These are phyloP conservation scores for Hystrix brachyura DNA, from an alignment of 2,113 vertebrate species.

Conservation along the genomic window DNA sequence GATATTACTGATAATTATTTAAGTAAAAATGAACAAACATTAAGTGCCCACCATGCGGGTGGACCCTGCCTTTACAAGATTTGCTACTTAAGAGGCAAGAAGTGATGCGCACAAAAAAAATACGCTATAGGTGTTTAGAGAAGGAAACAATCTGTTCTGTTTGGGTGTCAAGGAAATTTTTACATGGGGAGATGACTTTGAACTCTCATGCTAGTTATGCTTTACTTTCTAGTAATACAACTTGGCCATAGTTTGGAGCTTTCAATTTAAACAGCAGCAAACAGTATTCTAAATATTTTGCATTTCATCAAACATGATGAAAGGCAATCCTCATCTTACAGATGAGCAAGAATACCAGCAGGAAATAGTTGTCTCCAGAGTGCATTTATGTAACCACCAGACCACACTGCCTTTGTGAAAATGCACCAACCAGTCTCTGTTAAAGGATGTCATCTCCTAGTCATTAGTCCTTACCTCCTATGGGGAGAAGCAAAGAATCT, in stretches of 20 bases:
- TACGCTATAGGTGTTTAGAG: not conserved
- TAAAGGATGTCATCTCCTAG: not conserved
- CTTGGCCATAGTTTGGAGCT: not conserved
- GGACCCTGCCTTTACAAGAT: not conserved
- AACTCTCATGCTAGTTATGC: not conserved
- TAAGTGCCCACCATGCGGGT: not conserved
- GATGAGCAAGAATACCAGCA: not conserved
- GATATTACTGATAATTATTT: constrained; percentile 47
- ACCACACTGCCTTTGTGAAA: not conserved
- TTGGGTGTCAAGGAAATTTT: not conserved
- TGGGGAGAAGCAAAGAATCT: not conserved
- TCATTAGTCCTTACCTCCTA: not conserved
- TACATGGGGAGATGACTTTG: not conserved
- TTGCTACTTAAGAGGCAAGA: not conserved
- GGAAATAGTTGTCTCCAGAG: not conserved
- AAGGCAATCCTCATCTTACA: not conserved
- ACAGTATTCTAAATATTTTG: not conserved
- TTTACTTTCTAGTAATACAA: constrained; percentile 50
- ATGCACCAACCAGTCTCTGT: not conserved
- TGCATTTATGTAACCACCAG: not conserved
- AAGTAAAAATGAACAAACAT: constrained; percentile 35
- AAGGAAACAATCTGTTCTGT: not conserved
- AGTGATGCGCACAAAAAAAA: not conserved
- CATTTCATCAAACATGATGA: not conserved
- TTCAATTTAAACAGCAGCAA: constrained; percentile 16